Conservation (phyloP, 2,113 vertebrate species). For the Epinephelus moara region DNA sequence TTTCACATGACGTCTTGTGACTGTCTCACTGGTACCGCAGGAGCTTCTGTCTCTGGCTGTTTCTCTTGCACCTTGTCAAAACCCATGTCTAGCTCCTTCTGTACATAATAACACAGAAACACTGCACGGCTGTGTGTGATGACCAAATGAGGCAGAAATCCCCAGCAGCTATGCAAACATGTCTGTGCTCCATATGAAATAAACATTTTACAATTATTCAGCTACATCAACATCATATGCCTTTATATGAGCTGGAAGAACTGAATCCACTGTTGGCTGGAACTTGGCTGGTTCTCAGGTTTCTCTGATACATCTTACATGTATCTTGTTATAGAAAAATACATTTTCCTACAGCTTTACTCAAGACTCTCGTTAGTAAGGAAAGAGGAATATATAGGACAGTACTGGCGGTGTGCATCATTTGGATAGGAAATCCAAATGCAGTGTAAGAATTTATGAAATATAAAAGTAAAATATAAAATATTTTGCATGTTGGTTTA, state of each 20-base stretch:
- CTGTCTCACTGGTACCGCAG: neutral
- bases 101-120: constrained; percentile 57
- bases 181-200: constrained; percentile 69
- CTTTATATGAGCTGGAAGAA: constrained; percentile 60
- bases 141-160: constrained; percentile 79
- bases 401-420: neutral
- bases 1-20: neutral
- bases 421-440: neutral
- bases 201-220: constrained; percentile 74
- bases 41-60: constrained; percentile 46
- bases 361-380: neutral
- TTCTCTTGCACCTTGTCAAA: constrained; percentile 42
- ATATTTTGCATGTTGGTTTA: neutral
- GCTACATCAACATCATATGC: constrained; percentile 68
- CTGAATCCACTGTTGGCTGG: constrained; percentile 33
- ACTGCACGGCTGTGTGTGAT: constrained; percentile 48
- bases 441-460: neutral
- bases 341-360: neutral
- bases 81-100: constrained; percentile 41
- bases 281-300: constrained; percentile 27
- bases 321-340: constrained; percentile 1
- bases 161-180: constrained; percentile 76
- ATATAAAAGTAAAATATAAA: neutral
- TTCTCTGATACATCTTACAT: neutral
- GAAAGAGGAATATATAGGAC: neutral